These are phyloP conservation scores for Sylvilagus floridanus DNA, from an alignment of 2,797 vertebrate species.

Conservation along the genomic window DNA sequence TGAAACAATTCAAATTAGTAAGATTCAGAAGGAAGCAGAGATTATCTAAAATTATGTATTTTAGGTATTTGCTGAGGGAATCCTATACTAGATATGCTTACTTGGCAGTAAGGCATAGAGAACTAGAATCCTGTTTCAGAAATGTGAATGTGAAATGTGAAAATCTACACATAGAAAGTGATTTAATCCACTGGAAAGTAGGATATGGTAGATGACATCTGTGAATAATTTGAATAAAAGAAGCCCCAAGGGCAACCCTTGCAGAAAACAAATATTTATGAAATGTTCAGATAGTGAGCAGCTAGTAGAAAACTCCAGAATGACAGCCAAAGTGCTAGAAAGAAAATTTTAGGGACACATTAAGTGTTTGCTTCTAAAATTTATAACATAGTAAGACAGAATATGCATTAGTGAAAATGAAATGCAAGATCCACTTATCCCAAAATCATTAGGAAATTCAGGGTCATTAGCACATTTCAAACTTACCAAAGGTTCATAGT, in stretches of 20 bases:
- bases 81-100: neutral
- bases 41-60: neutral
- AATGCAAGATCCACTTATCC: neutral
- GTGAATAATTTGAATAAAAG: neutral
- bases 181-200: neutral
- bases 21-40: neutral
- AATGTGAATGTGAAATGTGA: neutral
- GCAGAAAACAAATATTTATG: neutral
- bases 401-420: neutral
- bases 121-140: neutral
- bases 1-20: neutral
- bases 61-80: neutral
- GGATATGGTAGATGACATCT: fast-evolving
- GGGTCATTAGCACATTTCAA: neutral
- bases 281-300: neutral
- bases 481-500: neutral
- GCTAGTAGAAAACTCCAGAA: neutral
- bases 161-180: neutral
- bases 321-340: neutral
- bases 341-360: neutral
- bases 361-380: neutral
- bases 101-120: neutral
- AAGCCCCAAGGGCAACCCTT: neutral
- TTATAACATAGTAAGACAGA: neutral
- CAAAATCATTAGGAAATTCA: neutral